Evolutionary conservation across 1,140 invertebrate species (phyloP).

Genomic region (Idris sp.): DNA sequence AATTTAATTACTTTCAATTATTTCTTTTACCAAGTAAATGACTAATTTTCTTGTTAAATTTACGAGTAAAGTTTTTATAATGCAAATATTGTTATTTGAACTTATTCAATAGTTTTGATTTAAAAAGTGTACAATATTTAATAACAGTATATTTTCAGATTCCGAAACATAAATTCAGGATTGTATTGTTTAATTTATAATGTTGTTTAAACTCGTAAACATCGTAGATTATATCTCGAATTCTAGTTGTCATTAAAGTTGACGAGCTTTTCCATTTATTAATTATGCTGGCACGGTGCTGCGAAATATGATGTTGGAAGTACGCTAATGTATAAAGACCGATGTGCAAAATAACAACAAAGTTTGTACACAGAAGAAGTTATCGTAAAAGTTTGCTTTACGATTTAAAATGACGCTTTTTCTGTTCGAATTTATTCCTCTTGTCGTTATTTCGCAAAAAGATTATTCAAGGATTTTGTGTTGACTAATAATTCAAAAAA

Average conservation of each 20-base stretch:
- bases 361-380: slow-evolving; percentile 55
- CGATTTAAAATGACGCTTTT: slow-evolving; percentile 39
- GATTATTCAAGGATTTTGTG: slow-evolving; percentile 38
- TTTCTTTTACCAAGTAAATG: too few relatives aligned
- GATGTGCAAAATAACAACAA: slow-evolving; percentile 48
- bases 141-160: too few relatives aligned
- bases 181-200: slow-evolving; percentile 23
- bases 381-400: slow-evolving; percentile 55
- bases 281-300: slow-evolving; percentile 41
- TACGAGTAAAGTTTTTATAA: too few relatives aligned
- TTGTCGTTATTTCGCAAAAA: slow-evolving; percentile 29
- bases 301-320: slow-evolving; percentile 43
- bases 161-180: too few relatives aligned
- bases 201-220: slow-evolving; percentile 20
- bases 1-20: too few relatives aligned
- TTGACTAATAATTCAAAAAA: slow-evolving; percentile 13
- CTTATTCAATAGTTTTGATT: too few relatives aligned
- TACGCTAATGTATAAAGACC: slow-evolving; percentile 48
- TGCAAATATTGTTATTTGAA: too few relatives aligned
- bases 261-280: slow-evolving; percentile 53
- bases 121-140: too few relatives aligned
- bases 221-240: slow-evolving; percentile 22
- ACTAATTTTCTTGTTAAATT: too few relatives aligned
- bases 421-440: slow-evolving; percentile 24
- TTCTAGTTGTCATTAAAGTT: slow-evolving; percentile 38